Conservation (phyloP, 2,113 vertebrate species). For the Piprites chloris region DNA sequence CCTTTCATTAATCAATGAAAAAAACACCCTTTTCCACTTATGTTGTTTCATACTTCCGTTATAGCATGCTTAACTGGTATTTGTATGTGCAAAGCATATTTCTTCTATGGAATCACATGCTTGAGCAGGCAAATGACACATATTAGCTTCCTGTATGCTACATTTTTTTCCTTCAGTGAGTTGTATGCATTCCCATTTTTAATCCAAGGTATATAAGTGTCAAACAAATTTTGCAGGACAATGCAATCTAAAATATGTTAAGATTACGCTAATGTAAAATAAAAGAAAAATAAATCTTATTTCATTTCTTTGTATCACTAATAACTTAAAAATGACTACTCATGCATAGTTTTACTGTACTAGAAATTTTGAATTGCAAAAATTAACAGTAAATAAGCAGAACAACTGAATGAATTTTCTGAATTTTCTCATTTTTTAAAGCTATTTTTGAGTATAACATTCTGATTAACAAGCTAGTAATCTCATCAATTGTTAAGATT, state of each 20-base stretch:
- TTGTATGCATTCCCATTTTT: neutral
- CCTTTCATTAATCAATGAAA: neutral
- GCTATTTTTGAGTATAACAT: neutral
- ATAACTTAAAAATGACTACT: neutral
- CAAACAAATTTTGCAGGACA: neutral
- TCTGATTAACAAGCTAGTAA: neutral
- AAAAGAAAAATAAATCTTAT: neutral
- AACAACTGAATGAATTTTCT: neutral
- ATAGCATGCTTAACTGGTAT: neutral
- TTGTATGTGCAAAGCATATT: neutral
- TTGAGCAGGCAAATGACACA: neutral
- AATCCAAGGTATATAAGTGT: neutral
- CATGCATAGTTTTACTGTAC: neutral
- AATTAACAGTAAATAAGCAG: neutral
- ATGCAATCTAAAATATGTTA: neutral
- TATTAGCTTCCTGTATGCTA: neutral
- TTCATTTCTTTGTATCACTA: neutral
- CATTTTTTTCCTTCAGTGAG: neutral
- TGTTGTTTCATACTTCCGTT: neutral
- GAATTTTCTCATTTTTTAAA: neutral
- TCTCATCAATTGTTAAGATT: neutral
- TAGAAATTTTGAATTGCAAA: neutral
- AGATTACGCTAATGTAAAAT: neutral
- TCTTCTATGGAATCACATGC: neutral
- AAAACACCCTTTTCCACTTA: neutral